phyloP scores from a whole-genome alignment of 2,797 vertebrate genomes.

The Sebastolobus altivelis region DNA sequence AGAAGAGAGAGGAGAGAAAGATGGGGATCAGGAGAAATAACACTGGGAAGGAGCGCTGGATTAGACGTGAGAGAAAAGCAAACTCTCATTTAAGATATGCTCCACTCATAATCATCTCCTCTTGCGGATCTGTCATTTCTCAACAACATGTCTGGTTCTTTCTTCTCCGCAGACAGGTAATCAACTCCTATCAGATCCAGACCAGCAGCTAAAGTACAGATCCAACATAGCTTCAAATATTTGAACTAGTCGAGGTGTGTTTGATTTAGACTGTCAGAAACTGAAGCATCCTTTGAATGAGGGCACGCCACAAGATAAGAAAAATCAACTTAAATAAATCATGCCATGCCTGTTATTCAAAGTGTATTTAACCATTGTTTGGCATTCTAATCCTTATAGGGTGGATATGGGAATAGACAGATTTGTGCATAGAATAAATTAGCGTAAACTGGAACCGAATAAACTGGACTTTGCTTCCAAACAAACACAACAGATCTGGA shows the following conservation, averaged over 20 bases:
- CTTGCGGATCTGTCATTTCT: constrained; percentile 54
- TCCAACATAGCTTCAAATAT: constrained; percentile 54
- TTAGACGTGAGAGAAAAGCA: constrained; percentile 34
- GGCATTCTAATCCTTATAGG: neutral
- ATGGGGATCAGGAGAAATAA: constrained; percentile 32
- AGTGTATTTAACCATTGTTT: constrained; percentile 28
- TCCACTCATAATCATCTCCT: constrained; percentile 38
- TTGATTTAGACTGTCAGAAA: constrained; percentile 48
- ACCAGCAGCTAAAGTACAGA: constrained; percentile 45
- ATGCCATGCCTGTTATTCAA: constrained; percentile 14
- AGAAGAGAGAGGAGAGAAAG: constrained; percentile 1
- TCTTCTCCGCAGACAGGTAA: constrained; percentile 64
- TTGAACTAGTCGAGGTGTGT: constrained; percentile 43
- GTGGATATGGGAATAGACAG: neutral
- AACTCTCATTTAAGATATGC: constrained; percentile 39
- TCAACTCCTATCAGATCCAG: constrained; percentile 63
- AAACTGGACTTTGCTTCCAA: constrained; percentile 12
- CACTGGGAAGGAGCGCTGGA: constrained; percentile 16
- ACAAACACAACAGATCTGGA: constrained; percentile 21
- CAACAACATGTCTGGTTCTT: constrained; percentile 45
- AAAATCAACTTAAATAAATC: constrained; percentile 31
- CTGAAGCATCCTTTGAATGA: constrained; percentile 37
- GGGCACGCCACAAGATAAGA: constrained; percentile 33
- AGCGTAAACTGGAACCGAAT: constrained; percentile 14
- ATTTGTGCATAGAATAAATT: constrained; percentile 12